These are phyloP conservation scores for Todiramphus chloris DNA, from an alignment of 2,113 vertebrate species.

Conservation along the genomic window DNA sequence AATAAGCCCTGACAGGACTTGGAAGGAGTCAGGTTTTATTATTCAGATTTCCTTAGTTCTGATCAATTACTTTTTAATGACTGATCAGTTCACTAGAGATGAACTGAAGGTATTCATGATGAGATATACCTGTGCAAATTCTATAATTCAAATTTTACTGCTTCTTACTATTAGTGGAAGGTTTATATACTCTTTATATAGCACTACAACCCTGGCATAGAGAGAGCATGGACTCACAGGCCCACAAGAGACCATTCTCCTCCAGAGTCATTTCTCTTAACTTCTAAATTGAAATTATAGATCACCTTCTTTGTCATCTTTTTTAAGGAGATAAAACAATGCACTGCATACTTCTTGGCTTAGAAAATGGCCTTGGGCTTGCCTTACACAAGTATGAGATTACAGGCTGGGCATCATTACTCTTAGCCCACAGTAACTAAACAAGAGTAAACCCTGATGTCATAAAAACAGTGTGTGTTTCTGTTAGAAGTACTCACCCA, in stretches of 20 bases:
- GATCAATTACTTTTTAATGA: neutral
- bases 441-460: neutral
- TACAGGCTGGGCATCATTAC: neutral
- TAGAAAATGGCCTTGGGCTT: neutral
- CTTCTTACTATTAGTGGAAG: neutral
- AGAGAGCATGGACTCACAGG: neutral
- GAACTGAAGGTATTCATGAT: neutral
- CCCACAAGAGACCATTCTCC: accelerated
- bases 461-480: neutral
- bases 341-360: neutral
- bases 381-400: neutral
- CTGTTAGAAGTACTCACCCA: neutral
- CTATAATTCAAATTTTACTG: neutral
- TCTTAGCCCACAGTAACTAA: neutral
- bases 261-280: neutral
- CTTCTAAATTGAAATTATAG: neutral
- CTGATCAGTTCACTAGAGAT: neutral
- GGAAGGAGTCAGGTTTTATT: neutral
- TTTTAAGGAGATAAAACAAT: neutral
- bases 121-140: neutral
- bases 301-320: neutral
- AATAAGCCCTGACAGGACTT: neutral
- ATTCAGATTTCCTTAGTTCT: neutral
- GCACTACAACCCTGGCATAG: neutral
- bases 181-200: neutral